Base-by-base conservation (phyloP, 2,113 vertebrate genomes). In the Dasyornis broadbenti region DNA sequence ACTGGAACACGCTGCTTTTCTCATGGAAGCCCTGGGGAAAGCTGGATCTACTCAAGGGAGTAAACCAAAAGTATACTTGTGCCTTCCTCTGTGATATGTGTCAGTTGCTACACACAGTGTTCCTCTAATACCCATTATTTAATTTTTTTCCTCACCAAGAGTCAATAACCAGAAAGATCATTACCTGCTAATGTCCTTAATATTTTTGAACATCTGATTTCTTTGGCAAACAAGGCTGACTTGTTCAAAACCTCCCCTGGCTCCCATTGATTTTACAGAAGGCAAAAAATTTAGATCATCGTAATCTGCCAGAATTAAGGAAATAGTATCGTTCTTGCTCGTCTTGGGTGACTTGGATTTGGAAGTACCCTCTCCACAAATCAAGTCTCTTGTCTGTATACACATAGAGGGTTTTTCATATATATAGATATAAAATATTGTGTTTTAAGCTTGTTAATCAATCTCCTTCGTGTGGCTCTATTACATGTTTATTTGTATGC, bases 291-390 rank as follows among this genome's bases (percentile, higher is more conserved):
- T 26, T 31, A 37, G 24, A 42, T 53, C 31, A 31, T 64, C 13
- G 20, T 83, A 83, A 85, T 60, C 37, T 79, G 60, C 65, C 65
- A 95, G 82, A 96, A 88, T 92, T 92, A 87, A 76, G 73, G 92
- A 96, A 57, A 1, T 30, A 65, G 30, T 33, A 53, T 82, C 93
- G 71, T 53, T 82, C 78, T 84, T 71, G 13, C 10, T 82, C 84
- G 31, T 69, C 72, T 81, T 92, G 61, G 70, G 86, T 66, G 65
- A 76, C 13, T 31, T 76, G 82, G 56, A 92, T 76, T 85, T 93
- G 73, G 75, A 94, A 94, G 14, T 64, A 73, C 14, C 64, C n/a
- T 90, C 33, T 86, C 30, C 37, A 57, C 57, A 88, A 33, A 92
- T 30, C 15, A 84, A 56, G 20, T 56, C 35, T 89, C 47, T 77